A percentile compares a stretch with the other conserved stretches of the same genome.
Conservation (phyloP, 2,888 invertebrate species). For the Elgonia sp. region DNA sequence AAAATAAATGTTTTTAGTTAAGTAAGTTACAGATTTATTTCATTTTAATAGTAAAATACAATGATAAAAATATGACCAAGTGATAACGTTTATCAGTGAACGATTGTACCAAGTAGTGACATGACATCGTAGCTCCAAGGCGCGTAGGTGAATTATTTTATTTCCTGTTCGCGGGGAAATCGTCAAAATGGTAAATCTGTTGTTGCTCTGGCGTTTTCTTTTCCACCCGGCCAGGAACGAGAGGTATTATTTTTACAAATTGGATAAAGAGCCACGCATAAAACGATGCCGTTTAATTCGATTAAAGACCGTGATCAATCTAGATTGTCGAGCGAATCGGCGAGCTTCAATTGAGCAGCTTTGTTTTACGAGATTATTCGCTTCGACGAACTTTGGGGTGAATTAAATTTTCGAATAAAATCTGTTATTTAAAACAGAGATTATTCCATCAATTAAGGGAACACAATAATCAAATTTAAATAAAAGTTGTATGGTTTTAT, state of each 20-base stretch:
- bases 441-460: neutral
- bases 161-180: conserved; percentile 13
- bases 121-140: neutral
- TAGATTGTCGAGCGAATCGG: conserved; percentile 20
- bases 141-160: conserved; percentile 28
- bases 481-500: no score
- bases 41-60: neutral
- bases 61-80: neutral
- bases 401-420: conserved; percentile 39
- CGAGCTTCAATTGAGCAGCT: conserved; percentile 21
- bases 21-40: no score
- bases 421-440: conserved; percentile 3
- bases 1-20: no score
- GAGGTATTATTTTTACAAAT: conserved; percentile 59
- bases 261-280: conserved; percentile 55
- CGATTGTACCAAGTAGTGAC: conserved; percentile 43
- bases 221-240: neutral
- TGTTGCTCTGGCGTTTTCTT: conserved; percentile 13
- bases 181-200: conserved; percentile 14
- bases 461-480: no score
- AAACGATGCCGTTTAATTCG: conserved; percentile 49
- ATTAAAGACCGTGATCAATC: conserved; percentile 50
- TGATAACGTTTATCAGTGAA: conserved; percentile 43
- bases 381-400: neutral
- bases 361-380: conserved; percentile 44